These are phyloP conservation scores for Sebastes elongatus DNA, from an alignment of 2,797 vertebrate species.

Conservation along the genomic window DNA sequence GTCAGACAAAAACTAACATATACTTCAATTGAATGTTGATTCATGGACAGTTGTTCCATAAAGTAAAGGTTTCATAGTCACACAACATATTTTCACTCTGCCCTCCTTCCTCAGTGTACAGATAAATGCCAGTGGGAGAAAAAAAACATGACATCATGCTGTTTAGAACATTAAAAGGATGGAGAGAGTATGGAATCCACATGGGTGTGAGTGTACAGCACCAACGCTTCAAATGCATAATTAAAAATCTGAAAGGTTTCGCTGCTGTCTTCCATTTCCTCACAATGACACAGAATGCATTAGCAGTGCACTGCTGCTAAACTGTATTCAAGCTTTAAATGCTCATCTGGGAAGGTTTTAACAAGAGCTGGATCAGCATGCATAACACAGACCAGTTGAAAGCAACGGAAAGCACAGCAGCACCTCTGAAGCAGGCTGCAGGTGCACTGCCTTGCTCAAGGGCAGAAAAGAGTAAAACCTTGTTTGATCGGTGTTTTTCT, in stretches of 20 bases:
- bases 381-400: not conserved
- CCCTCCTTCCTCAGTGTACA: not conserved
- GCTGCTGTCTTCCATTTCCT: conserved; percentile 23
- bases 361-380: not conserved
- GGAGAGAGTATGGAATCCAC: not conserved
- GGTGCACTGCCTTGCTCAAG: conserved; percentile 5
- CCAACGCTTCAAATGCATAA: conserved; percentile 32
- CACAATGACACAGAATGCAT: conserved; percentile 17
- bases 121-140: not conserved
- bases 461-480: not conserved
- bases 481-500: not conserved
- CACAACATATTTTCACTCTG: not conserved
- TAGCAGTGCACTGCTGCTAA: conserved; percentile 14
- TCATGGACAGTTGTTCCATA: not conserved
- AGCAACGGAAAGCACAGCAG: not conserved
- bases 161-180: not conserved
- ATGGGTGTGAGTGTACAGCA: not conserved
- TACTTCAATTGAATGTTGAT: not conserved
- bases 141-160: not conserved
- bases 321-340: conserved; percentile 27
- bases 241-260: conserved; percentile 51
- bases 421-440: not conserved
- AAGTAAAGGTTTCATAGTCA: not conserved
- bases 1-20: not conserved
- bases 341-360: conserved; percentile 34